Base-by-base conservation (phyloP, 2,888 invertebrate species). In the Ephialtes manifestator region DNA sequence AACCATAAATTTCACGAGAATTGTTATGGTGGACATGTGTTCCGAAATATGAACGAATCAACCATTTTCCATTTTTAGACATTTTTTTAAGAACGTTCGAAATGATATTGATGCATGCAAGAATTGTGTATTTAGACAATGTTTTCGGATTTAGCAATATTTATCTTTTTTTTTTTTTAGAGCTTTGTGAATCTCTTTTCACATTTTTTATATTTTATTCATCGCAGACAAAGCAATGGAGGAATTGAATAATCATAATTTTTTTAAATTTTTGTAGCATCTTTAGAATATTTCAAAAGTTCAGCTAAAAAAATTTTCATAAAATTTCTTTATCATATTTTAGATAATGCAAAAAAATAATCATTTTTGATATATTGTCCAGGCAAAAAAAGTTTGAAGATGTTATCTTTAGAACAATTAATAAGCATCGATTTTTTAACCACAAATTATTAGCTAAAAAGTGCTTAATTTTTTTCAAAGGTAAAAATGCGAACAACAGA, bases 21-120 rank as follows among this genome's bases (percentile, higher is more conserved):
- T n/a, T 11, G 15, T 11, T 28, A 43, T 18, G 31, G 48, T 68
- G 24, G 39, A 70, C 60, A 70, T 55, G 67, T 58, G 79, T 58
- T 53, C 13, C 20, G 60, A 20, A 35, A 65, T 31, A 48, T 10
- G 13, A 65, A 18, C 11, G 67, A 11, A 24, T 20, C 39, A 10
- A 15, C n/a, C n/a, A n/a, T 65, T 24, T 13, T 10, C 0, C 1
- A 35, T 63, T 24, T 13, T 46, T 31, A n/a, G 11, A 18, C 55
- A 20, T 5, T 7, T 31, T 31, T 60, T 31, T 31, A 31, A 8
- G 24, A 2, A n/a, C 10, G n/a, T 13, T 58, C 58, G 58, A 28
- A 15, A 28, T 58, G 2, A 58, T 28, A 15, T 13, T 13, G 8
- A 48, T 18, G 8, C 18, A 8, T 8, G 5, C 53, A 10, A 53